Base-by-base conservation (phyloP, 1,140 invertebrate species). In the Galleria mellonella region DNA sequence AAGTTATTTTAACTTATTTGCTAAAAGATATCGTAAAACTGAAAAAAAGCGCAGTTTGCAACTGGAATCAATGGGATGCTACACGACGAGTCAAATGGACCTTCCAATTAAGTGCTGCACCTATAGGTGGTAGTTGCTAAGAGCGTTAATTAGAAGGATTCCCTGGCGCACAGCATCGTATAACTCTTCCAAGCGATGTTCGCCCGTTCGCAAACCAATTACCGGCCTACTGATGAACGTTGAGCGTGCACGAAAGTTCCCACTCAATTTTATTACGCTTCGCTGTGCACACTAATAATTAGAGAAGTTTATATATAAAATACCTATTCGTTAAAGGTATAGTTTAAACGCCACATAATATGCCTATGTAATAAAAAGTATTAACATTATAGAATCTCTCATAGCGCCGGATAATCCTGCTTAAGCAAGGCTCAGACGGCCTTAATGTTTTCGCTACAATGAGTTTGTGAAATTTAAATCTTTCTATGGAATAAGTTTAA, bases 141-240 rank as follows among this genome's bases (percentile, higher is more conserved):
- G 51, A 70, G 58, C 63, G 61, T 74, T 78, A 83, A 83, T 83
- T 83, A 77, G 67, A 71, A 70, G 56, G 61, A 68, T 59, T 67
- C 69, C 61, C 62, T 57, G 43, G 50, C 58, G 37, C 61, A 48
- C 52, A 47, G 46, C 54, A 51, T 38, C 40, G 30, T 45, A 37
- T 45, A 49, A 51, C 57, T 55, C 62, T 63, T 57, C 51, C 64
- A 55, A 54, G 51, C 47, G 47, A 37, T 51, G 49, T 43, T 45
- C 51, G 40, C 28, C 45, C 62, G 58, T 50, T 67, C 51, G 63
- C 64, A 54, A 71, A 71, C 72, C 73, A 81, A 81, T 78, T 78
- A 79, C 66, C 68, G 67, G 65, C 62, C 58, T 52, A 52, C 62
- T 65, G 73, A 77, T 75, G 73, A 71, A 76, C 62, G 57, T 39